Evolutionary conservation across 1,140 invertebrate species (phyloP).

Genomic region (Nephila pilipes): DNA sequence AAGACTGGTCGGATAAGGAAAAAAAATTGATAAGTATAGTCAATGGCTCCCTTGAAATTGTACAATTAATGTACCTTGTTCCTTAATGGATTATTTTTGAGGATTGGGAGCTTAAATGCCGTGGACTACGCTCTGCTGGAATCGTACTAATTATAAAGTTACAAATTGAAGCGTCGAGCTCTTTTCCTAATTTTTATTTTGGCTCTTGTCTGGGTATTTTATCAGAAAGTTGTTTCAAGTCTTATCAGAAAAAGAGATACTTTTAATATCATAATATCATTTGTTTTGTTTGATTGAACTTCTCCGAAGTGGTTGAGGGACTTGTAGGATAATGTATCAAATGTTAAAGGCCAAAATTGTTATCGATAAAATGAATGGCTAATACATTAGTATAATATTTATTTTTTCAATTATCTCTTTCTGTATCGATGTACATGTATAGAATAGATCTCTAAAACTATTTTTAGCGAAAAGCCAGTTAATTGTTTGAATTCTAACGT

Average conservation of each 20-base stretch:
- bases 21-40: slow-evolving; percentile 17
- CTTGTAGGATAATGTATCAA: no score
- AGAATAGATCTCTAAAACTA: no score
- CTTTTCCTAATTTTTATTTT: not conserved
- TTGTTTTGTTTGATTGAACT: no score
- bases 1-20: not conserved
- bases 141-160: slow-evolving; percentile 33
- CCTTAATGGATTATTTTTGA: slow-evolving; percentile 36
- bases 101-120: not conserved
- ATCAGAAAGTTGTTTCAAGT: not conserved
- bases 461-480: no score
- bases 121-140: not conserved
- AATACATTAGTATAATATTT: no score
- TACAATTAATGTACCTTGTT: slow-evolving; percentile 27
- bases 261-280: no score
- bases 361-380: no score
- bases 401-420: no score
- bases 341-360: no score
- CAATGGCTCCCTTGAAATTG: slow-evolving; percentile 34
- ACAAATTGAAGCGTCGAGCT: slow-evolving; percentile 8
- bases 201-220: not conserved
- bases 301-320: no score
- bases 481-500: no score
- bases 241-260: not conserved
- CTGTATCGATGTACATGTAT: no score